Conservation (phyloP, 2,113 vertebrate genomes). For the Azemiops feae region DNA sequence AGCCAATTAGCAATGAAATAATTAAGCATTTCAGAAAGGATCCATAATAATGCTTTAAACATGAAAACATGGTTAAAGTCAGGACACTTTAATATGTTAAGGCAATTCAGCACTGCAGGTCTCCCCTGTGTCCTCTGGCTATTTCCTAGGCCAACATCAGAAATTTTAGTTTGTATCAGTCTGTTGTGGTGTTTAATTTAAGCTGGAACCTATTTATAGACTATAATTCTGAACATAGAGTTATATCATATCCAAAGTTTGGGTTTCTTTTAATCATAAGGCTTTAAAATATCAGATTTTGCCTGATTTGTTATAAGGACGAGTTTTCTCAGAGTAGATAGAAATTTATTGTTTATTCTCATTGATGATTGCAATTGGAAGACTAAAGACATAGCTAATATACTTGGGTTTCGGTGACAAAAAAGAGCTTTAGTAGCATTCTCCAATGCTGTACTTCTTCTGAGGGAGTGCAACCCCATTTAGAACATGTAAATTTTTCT, state of each 20-base stretch:
- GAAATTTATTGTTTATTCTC: not conserved
- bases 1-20: not conserved
- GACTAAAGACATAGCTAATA: not conserved
- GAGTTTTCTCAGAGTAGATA: not conserved
- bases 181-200: not conserved
- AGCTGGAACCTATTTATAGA: not conserved
- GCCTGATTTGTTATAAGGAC: not conserved
- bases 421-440: not conserved
- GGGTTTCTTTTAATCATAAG: not conserved
- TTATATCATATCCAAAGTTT: not conserved
- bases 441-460: not conserved
- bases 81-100: not conserved
- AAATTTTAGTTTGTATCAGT: not conserved
- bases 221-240: not conserved
- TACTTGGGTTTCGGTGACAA: not conserved
- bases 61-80: not conserved
- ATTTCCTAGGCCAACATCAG: not conserved
- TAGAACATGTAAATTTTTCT: not conserved
- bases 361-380: not conserved
- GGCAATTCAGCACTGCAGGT: not conserved
- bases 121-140: not conserved
- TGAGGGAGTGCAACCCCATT: not conserved
- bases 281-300: not conserved
- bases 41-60: not conserved
- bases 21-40: not conserved